Evolutionary conservation across 2,888 invertebrate genomes (phyloP).

Genomic region (Myathropa florea): DNA sequence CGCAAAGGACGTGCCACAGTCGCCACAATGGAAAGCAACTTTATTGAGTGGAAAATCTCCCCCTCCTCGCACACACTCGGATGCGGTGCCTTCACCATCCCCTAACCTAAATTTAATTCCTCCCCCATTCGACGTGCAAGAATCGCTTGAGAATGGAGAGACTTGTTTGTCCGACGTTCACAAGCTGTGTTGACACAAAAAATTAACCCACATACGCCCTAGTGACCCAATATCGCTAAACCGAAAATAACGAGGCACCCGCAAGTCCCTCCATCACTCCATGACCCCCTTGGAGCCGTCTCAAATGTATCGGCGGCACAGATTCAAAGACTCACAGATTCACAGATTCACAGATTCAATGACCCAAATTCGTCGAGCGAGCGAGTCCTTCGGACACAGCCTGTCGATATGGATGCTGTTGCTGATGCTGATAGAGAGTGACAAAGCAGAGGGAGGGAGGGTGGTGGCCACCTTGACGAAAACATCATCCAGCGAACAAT

Average conservation of each 20-base stretch:
- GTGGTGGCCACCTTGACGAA: slow-evolving; percentile 38
- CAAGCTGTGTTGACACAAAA: background rate
- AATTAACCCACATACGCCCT: slow-evolving; percentile 58
- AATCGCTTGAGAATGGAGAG: background rate
- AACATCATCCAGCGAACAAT: slow-evolving; percentile 53
- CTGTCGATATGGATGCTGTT: slow-evolving; percentile 27
- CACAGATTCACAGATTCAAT: slow-evolving; percentile 37
- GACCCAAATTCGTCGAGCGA: slow-evolving; percentile 42
- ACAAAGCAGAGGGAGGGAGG: background rate
- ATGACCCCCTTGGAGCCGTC: slow-evolving; percentile 14
- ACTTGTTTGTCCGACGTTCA: background rate
- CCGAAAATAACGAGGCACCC: background rate
- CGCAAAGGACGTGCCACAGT: background rate
- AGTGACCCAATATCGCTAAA: slow-evolving; percentile 40
- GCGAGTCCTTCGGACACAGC: slow-evolving; percentile 28
- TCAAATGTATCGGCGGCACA: slow-evolving; percentile 28
- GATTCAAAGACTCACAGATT: background rate
- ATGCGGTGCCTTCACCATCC: background rate
- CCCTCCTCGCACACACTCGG: background rate
- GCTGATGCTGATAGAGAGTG: background rate
- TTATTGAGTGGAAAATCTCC: background rate
- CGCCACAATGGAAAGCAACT: background rate
- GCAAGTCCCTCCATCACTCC: background rate
- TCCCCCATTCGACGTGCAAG: background rate
- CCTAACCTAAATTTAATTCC: background rate